A percentile compares a stretch with the other conserved stretches of the same genome.
Conservation (phyloP, 2,113 vertebrate species). For the Muntiacus muntjak region DNA sequence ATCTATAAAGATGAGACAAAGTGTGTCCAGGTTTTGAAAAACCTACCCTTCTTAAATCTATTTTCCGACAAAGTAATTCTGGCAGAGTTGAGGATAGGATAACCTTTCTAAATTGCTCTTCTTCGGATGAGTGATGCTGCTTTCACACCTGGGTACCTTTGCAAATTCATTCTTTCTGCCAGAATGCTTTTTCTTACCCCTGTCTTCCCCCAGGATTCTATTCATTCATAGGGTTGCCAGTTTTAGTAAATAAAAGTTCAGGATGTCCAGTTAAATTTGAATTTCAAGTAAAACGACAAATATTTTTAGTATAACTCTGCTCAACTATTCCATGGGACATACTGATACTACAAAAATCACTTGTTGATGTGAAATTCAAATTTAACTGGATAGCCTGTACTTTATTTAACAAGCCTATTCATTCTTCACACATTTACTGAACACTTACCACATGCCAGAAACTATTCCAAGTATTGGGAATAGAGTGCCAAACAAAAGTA, state of each 20-base stretch:
- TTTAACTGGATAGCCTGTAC: background rate
- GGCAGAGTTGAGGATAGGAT: background rate
- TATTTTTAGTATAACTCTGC: background rate
- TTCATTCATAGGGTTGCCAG: background rate
- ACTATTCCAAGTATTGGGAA: background rate
- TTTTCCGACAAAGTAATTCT: background rate
- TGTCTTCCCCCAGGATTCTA: background rate
- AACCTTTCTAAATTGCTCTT: background rate
- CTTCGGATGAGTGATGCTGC: background rate
- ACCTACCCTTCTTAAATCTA: background rate
- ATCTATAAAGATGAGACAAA: background rate
- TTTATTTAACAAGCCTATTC: background rate
- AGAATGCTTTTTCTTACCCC: background rate
- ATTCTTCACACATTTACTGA: conserved; percentile 15
- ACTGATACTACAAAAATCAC: background rate
- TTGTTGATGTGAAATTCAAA: background rate
- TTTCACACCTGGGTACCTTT: background rate
- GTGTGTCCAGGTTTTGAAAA: background rate
- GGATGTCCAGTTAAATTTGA: background rate
- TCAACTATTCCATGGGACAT: background rate
- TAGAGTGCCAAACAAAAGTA: background rate
- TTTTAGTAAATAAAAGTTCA: conserved; percentile 28
- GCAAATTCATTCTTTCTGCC: background rate
- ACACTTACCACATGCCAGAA: background rate
- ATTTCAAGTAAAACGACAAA: conserved; percentile 21